Base-by-base conservation (phyloP, 64 coral and sea anemone genomes). In the Montipora cactus region DNA sequence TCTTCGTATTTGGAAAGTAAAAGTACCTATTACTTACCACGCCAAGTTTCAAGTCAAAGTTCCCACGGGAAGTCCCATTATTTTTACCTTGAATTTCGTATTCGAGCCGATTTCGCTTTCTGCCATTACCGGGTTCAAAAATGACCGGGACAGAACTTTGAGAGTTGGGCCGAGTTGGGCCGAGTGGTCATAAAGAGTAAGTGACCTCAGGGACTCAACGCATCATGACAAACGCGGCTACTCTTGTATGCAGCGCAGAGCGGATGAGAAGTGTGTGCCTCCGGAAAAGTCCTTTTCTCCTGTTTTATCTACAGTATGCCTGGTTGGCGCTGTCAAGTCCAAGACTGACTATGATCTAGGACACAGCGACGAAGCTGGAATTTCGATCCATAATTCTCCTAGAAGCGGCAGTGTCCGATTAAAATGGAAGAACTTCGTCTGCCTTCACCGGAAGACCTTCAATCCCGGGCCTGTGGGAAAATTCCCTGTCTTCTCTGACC, bases 21-120 rank as follows among this genome's bases (percentile, higher is more conserved):
- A 68, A 68, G 13, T 68, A 68, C 47, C 55, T 49, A 49, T 81
- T 81, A 55, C 79, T 81, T 83, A 83, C 52, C 80, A 53, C 49
- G 80, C 80, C 47, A 83, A 83, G 80, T 83, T 83, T 59, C 49
- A 83, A 83, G 80, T 64, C 80, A 83, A 83, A 83, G 11, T 55
- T 83, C 1, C 47, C 20, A 62, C 49, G 49, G 80, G 80, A 83
- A 83, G 80, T 83, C 47, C 4, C 80, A 83, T 83, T 83, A 59
- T 83, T 83, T 83, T 50, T 61, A 83, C 80, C 49, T 83, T 83
- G 49, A 50, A 83, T 83, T 83, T 83, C 49, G 46, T 53, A 83
- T 55, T 55, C 4, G 4, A 55, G 52, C 52, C 52, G 52, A 59
- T 83, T 59, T 53, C 23, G 80, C 80, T 68, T 68, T 15, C 19